These are phyloP conservation scores for Nomada fabriciana DNA, from an alignment of 2,888 invertebrate species.

Conservation along the genomic window DNA sequence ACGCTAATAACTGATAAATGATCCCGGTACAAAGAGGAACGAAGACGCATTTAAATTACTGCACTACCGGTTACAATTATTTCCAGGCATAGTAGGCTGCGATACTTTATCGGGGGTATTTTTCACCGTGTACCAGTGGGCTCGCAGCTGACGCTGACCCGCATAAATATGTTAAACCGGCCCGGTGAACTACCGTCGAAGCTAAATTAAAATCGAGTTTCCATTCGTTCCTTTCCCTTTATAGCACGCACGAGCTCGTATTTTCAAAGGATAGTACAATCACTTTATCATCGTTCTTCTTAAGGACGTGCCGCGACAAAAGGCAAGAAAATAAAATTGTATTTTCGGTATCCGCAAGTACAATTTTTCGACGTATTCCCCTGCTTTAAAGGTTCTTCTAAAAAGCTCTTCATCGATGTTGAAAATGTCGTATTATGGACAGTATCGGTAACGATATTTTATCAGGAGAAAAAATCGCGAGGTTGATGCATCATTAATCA, in stretches of 20 bases:
- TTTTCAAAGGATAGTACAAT: slow-evolving; percentile 12
- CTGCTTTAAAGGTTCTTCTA: background rate
- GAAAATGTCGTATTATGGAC: slow-evolving; percentile 24
- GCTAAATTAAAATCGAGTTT: slow-evolving; percentile 69
- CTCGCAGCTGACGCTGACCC: slow-evolving; percentile 65
- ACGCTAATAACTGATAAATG: slow-evolving; percentile 23
- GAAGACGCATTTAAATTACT: slow-evolving; percentile 20
- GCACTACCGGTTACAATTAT: slow-evolving; percentile 46
- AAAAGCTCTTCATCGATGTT: slow-evolving; percentile 36
- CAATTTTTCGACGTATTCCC: slow-evolving; percentile 27
- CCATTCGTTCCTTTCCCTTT: slow-evolving; percentile 54
- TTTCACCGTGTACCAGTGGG: slow-evolving; percentile 51
- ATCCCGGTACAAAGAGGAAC: slow-evolving; percentile 10
- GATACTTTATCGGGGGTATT: slow-evolving; percentile 61
- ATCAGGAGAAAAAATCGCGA: slow-evolving; percentile 35
- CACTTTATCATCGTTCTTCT: slow-evolving; percentile 17
- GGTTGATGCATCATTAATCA: slow-evolving; percentile 26
- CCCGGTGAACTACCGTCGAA: slow-evolving; percentile 49
- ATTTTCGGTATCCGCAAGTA: slow-evolving; percentile 6
- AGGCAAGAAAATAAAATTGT: slow-evolving; percentile 1
- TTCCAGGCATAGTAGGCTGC: slow-evolving; percentile 41
- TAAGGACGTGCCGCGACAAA: background rate
- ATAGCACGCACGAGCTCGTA: slow-evolving; percentile 22
- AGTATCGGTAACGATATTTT: slow-evolving; percentile 42
- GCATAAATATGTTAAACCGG: slow-evolving; percentile 62